Evolutionary conservation across 2,888 invertebrate genomes (phyloP).

Genomic region (Parnassius smintheus): DNA sequence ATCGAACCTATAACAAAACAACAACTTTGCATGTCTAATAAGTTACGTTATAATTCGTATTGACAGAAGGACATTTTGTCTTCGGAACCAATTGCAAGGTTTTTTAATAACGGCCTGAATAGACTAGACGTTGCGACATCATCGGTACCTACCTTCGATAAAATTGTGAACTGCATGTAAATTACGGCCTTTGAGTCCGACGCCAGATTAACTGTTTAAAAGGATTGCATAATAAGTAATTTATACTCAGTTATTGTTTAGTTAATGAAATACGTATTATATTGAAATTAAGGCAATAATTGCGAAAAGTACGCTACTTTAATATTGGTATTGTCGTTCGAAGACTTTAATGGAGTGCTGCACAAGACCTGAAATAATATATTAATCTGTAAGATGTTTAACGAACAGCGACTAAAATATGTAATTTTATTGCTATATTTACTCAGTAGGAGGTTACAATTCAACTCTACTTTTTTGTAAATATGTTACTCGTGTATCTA

Average conservation of each 20-base stretch:
- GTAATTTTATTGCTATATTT: no score
- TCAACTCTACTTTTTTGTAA: no score
- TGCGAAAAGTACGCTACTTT: no score
- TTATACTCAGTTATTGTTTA: background rate
- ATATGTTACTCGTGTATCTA: no score
- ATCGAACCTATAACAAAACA: no score
- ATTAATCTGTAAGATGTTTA: no score
- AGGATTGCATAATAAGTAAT: constrained; percentile 10
- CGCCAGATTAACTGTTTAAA: constrained; percentile 7
- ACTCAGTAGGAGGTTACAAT: no score
- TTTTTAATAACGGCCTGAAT: constrained; percentile 26
- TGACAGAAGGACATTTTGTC: constrained; percentile 21
- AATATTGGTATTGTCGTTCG: no score
- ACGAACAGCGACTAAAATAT: no score
- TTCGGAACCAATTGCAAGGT: constrained; percentile 25
- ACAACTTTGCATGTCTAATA: no score
- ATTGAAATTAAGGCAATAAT: background rate
- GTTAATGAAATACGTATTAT: background rate
- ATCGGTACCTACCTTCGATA: constrained; percentile 22
- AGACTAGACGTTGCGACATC: constrained; percentile 22
- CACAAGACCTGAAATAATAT: no score
- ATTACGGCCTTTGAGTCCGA: constrained; percentile 18
- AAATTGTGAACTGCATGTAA: constrained; percentile 23
- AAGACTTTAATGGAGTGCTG: no score
- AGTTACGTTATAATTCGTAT: constrained; percentile 5